Conservation (phyloP, 2,888 invertebrate genomes). For the Aspidiotus rigidus region DNA sequence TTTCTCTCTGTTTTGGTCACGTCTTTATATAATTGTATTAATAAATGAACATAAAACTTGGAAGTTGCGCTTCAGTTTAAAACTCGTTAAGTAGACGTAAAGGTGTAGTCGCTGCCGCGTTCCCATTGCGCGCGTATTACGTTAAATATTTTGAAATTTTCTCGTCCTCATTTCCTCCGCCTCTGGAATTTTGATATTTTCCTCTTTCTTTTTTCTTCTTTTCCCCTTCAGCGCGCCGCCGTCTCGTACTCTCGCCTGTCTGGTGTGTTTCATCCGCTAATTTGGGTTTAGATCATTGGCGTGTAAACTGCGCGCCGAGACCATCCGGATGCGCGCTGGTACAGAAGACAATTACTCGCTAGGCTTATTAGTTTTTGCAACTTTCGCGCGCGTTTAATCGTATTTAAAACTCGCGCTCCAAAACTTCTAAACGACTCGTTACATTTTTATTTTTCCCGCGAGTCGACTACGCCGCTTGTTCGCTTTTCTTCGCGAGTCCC, state of each 20-base stretch:
- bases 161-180: conserved; percentile 10
- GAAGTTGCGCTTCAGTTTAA: conserved; percentile 21
- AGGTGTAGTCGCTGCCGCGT: conserved; percentile 18
- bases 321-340: background rate
- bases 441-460: too few relatives aligned
- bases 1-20: conserved; percentile 15
- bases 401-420: background rate
- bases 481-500: too few relatives aligned
- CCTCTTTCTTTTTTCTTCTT: too few relatives aligned
- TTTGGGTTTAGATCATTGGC: conserved; percentile 26
- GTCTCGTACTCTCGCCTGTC: too few relatives aligned
- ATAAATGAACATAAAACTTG: conserved; percentile 27
- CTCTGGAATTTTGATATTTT: conserved; percentile 2
- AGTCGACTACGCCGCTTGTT: too few relatives aligned
- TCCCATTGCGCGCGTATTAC: too few relatives aligned
- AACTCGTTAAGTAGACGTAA: conserved; percentile 27
- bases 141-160: conserved; percentile 21
- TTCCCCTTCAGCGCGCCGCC: too few relatives aligned
- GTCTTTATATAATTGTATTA: conserved; percentile 27
- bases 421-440: background rate
- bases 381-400: too few relatives aligned
- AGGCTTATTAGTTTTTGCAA: background rate
- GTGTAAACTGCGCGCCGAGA: conserved; percentile 22
- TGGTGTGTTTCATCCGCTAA: conserved; percentile 6
- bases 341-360: background rate